Base-by-base conservation (phyloP, 2,113 vertebrate species). In the Colius striatus region DNA sequence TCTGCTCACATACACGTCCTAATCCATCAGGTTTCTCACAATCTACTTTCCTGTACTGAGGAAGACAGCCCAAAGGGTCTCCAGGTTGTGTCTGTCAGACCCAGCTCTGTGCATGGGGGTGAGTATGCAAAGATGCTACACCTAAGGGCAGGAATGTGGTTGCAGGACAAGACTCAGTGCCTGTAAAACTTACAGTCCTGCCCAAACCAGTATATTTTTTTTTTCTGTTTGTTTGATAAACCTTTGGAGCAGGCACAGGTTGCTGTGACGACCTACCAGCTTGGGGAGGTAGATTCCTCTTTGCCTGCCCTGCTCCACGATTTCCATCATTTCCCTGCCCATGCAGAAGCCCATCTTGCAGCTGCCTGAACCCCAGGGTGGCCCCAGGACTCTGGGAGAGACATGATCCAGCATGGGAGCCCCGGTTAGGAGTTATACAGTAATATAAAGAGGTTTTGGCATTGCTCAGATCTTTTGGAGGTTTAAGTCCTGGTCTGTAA, bases 1-100 rank as follows among this genome's bases (percentile, higher is more conserved):
- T 57, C 48, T 18, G 41, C 41, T 67, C 26, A 16, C 3, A 11
- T 18, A 16, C 4, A 1, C 4, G 3, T 70, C 53, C 65, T 61
- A 72, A 23, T 26, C 29, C 76, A 45, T 48, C 34, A 73, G 54
- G 11, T 75, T 71, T 58, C 66, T n/a, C 71, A 22, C 27, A 29
- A 3, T 7, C 45, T 45, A 54, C 86, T 89, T 23, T 70, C 30
- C 34, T 75, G 53, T 34, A 54, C 10, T 2, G 9, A 5, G 12
- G 50, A 10, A 54, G 11, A 13, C 18, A n/a, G 11, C 29, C 45
- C 1, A 0, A 5, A 0, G 1, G 47, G 11, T 90, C 38, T 45
- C 36, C 68, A 63, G 83, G 38, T 15, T 30, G 9, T 11, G 34
- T 16, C 38, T n/a, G 51, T 13, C 78, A 78, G 51, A n/a, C 5